A percentile compares a stretch with the other conserved stretches of the same genome.
Conservation (phyloP, 37 sponge, comb jelly and placozoan genomes). For the Agelas oroides region DNA sequence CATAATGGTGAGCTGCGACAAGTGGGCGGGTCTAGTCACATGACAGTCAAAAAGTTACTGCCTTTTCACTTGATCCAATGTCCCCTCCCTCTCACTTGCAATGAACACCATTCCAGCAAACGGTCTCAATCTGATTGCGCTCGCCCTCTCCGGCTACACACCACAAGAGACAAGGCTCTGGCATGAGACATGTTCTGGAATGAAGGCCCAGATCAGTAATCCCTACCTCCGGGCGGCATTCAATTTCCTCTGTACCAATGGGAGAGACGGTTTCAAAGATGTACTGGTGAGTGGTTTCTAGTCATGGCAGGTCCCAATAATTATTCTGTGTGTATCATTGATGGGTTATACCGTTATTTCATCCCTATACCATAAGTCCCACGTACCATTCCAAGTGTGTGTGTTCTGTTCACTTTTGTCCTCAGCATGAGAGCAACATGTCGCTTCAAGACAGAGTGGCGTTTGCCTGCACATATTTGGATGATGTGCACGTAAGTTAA, state of each 20-base stretch:
- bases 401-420: no score
- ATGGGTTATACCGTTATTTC: no score
- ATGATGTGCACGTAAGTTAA: slow-evolving; percentile 48
- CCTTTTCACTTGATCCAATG: not conserved
- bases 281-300: slow-evolving; percentile 52
- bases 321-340: not conserved
- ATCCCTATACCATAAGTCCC: no score
- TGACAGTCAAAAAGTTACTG: no score
- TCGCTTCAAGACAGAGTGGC: slow-evolving; percentile 76
- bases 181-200: slow-evolving; percentile 58
- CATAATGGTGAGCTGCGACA: not conserved
- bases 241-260: slow-evolving; percentile 63
- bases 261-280: slow-evolving; percentile 34
- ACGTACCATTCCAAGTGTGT: no score
- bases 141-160: slow-evolving; percentile 81
- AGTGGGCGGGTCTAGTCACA: not conserved
- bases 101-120: slow-evolving; percentile 27
- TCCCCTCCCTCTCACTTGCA: no score
- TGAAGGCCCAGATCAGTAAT: slow-evolving; percentile 62
- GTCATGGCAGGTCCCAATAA: not conserved
- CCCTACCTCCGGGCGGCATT: slow-evolving; percentile 83
- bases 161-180: slow-evolving; percentile 55
- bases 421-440: slow-evolving; percentile 27
- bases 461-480: slow-evolving; percentile 78
- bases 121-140: slow-evolving; percentile 64